Evolutionary conservation across 1,140 invertebrate genomes (phyloP), one percentile per base, ranked within the genome.

Genomic region (Cotesia glomerata): DNA sequence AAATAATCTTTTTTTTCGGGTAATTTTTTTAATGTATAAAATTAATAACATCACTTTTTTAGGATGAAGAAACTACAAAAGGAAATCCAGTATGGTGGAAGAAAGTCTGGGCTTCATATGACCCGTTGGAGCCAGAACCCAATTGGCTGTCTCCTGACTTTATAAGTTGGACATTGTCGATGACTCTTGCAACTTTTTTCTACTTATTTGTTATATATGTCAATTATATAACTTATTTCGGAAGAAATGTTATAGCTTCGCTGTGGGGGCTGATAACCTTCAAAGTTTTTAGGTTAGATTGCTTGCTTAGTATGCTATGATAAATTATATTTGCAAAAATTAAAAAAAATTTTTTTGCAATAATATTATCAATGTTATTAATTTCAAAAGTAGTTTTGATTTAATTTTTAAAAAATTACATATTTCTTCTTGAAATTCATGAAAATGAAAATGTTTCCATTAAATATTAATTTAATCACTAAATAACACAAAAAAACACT

Each of bases 121-220:
- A 84, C 56, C 81, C 83, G 13, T 73, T 74, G 32, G 71, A 77
- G 2, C 13, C 75, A 11, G 67, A 78, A 59, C 76, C 80, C 0
- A 79, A 81, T 4, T 56, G 80, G 0, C 62, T 86, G 51, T 86
- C 84, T 3, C 79, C 81, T 0, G 76, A 76, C 74, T 81, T 86
- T 14, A 78, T 86, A n/a, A 84, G 84, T 58, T 86, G 84, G 84
- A 69, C 82, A 35, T 75, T 82, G 14, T 82, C 84, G 5, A 85
- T 86, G 80, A 61, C 69, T 2, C 66, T 84, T n/a, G 76, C 80
- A 0, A 58, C 62, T n/a, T 64, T 16, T 0, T 58, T 63, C 0
- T 68, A 84, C 2, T 69, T 64, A n/a, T 81, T 76, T 49, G 77
- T 79, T 1, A 45, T 81, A 3, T 79, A 70, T 5, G 39, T 67